Base-by-base conservation (phyloP, 2,888 invertebrate genomes). In the Synanthedon andrenaeformis region DNA sequence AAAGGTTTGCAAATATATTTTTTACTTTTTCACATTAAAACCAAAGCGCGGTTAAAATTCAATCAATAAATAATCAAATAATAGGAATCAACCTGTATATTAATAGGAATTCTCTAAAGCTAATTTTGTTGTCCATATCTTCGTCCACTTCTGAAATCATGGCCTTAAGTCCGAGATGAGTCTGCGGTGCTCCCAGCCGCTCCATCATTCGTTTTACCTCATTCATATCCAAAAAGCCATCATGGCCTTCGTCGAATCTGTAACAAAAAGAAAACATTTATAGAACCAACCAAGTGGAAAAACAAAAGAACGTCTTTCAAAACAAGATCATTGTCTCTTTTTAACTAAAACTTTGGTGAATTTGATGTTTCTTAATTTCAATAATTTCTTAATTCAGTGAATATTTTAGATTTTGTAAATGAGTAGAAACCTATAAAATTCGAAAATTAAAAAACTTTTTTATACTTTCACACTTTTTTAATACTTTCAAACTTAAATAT, bases 121-220 rank as follows among this genome's bases (percentile, higher is more conserved):
- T 96, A 66, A 98, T 95, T 72, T 92, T 92, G 58, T 92, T 92
- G 76, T 96, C 96, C 45, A 91, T 89, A 71, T 96, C 96, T 74
- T 95, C 96, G 72, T 96, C 96, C 4, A 96, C 94, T 79, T 96
- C 96, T 58, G 93, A 91, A 69, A 98, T 98, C 97, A 98, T 98
- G 42, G 92, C 93, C 78, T 98, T 98, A 28, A 98, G 89, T 0
- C 96, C 96, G 53, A 98, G 89, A 81, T 98, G 98, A 0, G 98
- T 98, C 82, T 98, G 98, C 12, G 98, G 98, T 2, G 96, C 97
- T 10, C 96, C 96, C 54, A 98, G 84, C 57, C 95, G 93, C 81
- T 98, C 98, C 98, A 98, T 98, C 97, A 98, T 97, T 28, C 93
- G 89, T 79, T 98, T 98, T 61, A 98, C 87, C 80, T 98, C 98